Conservation (phyloP, 2,113 vertebrate genomes). For the Leptobrachium ailaonicum region DNA sequence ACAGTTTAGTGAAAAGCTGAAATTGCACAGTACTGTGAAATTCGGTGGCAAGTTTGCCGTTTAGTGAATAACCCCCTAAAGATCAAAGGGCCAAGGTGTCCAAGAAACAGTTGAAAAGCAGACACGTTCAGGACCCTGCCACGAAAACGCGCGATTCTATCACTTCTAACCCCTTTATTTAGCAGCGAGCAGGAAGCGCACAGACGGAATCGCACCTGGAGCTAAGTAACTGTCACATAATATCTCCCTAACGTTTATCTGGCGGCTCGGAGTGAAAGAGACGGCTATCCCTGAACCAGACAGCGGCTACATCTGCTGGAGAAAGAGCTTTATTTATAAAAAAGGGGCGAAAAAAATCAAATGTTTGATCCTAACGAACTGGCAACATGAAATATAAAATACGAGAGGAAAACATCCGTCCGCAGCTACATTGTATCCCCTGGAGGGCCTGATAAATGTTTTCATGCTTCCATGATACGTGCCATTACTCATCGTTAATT, state of each 20-base stretch:
- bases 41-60: too few relatives aligned
- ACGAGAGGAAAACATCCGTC: background rate
- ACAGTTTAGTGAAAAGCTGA: too few relatives aligned
- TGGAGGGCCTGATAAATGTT: background rate
- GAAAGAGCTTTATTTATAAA: background rate
- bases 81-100: background rate
- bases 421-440: background rate
- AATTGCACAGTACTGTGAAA: background rate
- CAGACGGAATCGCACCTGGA: background rate
- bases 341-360: background rate
- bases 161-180: background rate
- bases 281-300: background rate
- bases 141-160: background rate
- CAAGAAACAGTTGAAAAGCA: background rate
- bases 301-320: background rate
- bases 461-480: background rate
- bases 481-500: background rate
- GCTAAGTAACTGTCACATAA: slow-evolving; percentile 19
- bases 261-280: background rate
- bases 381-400: background rate
- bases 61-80: background rate
- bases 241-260: slow-evolving; percentile 8
- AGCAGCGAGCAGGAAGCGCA: background rate
- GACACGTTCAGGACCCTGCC: background rate
- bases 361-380: background rate